Conservation (phyloP, 2,797 vertebrate species). For the Distichodus sexfasciatus region DNA sequence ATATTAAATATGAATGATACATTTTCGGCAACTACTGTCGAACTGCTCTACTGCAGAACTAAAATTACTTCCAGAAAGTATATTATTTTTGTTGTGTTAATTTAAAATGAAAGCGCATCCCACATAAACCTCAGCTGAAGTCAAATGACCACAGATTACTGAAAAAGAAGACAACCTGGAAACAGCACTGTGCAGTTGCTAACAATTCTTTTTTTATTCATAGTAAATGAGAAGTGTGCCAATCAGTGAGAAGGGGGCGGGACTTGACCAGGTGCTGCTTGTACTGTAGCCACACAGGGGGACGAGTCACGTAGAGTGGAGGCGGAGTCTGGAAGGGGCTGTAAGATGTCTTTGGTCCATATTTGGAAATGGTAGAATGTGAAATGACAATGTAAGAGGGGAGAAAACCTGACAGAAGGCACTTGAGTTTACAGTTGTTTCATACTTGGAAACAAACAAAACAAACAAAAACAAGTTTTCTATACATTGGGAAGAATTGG, state of each 20-base stretch:
- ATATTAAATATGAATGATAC: no score
- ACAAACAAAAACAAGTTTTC: conserved; percentile 29
- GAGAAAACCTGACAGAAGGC: conserved; percentile 72
- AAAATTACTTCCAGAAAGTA: no score
- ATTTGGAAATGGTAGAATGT: conserved; percentile 56
- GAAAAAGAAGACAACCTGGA: conserved; percentile 46
- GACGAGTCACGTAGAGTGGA: conserved; percentile 9
- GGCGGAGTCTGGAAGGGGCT: conserved; percentile 41
- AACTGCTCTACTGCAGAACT: no score
- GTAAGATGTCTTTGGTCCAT: conserved; percentile 78
- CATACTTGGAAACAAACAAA: conserved; percentile 62
- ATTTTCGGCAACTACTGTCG: no score
- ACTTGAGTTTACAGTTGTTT: conserved; percentile 82
- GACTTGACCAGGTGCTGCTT: conserved; percentile 46
- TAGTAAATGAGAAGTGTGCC: conserved; percentile 78
- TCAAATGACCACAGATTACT: background rate
- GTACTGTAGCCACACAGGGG: conserved; percentile 38
- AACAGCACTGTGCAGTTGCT: conserved; percentile 59
- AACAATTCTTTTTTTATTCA: conserved; percentile 74
- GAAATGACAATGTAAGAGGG: conserved; percentile 43
- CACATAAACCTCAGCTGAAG: no score
- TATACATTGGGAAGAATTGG: conserved; percentile 62
- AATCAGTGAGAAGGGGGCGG: conserved; percentile 62
- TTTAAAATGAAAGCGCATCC: no score
- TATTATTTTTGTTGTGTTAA: no score